Evolutionary conservation across 2,888 invertebrate species (phyloP).

Genomic region (Ischnura elegans): DNA sequence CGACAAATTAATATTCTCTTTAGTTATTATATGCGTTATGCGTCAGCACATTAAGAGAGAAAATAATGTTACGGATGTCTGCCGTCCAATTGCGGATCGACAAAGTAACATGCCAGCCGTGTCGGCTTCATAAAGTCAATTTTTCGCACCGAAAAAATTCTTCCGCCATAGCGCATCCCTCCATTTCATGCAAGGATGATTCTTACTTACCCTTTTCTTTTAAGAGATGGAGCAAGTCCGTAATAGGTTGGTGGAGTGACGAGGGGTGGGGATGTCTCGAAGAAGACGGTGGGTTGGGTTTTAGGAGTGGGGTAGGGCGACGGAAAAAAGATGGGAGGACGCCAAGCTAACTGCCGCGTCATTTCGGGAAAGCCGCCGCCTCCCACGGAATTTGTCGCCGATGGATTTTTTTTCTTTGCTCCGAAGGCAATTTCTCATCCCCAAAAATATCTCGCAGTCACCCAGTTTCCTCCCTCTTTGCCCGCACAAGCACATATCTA

Average conservation of each 20-base stretch:
- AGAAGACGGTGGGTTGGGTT: not conserved
- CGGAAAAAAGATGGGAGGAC: not conserved
- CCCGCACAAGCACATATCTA: not conserved
- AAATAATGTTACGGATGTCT: too few relatives aligned
- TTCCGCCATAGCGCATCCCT: not conserved
- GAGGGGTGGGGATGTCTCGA: not conserved
- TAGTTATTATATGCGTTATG: too few relatives aligned
- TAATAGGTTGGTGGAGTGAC: not conserved
- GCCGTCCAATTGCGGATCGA: too few relatives aligned
- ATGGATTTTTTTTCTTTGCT: not conserved
- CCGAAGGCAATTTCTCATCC: not conserved
- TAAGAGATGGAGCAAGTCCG: not conserved
- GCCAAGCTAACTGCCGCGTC: not conserved
- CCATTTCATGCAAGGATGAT: not conserved
- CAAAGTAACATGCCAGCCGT: too few relatives aligned
- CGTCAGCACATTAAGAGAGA: too few relatives aligned
- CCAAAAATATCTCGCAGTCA: not conserved
- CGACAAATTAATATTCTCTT: too few relatives aligned
- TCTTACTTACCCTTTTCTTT: not conserved
- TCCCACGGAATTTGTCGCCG: not conserved
- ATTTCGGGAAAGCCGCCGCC: not conserved
- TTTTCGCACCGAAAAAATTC: not conserved
- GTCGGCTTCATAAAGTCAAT: not conserved
- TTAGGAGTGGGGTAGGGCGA: not conserved
- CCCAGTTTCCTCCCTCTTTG: not conserved